Evolutionary conservation across 2,113 vertebrate genomes (phyloP).

Genomic region (Nibea coibor): DNA sequence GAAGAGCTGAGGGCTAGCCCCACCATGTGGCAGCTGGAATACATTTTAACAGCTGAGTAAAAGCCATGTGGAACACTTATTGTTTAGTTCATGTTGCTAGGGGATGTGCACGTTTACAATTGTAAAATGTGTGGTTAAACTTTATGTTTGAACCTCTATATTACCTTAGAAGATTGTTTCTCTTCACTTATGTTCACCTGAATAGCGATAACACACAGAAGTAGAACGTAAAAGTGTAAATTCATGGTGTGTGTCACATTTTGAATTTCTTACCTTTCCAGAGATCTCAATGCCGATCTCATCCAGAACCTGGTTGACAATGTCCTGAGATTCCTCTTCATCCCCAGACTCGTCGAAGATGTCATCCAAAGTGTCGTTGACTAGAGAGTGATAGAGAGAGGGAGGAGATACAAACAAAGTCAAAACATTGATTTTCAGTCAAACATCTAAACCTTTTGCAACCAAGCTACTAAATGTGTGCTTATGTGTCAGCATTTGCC

Average conservation of each 20-base stretch:
- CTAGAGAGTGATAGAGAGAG: slow-evolving; percentile 55
- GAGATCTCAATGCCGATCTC: slow-evolving; percentile 99
- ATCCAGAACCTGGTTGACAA: slow-evolving; percentile 97
- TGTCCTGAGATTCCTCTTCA: slow-evolving; percentile 97
- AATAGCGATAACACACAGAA: neutral
- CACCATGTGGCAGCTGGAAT: slow-evolving; percentile 74
- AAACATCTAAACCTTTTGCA: neutral
- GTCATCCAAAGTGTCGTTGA: slow-evolving; percentile 96
- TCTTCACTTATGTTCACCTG: neutral
- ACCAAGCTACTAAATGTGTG: neutral
- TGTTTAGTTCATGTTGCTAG: slow-evolving; percentile 8
- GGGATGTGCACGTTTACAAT: neutral
- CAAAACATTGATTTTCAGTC: slow-evolving; percentile 23
- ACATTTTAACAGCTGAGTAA: slow-evolving; percentile 48
- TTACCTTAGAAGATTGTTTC: too few species aligned
- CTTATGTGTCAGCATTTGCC: neutral
- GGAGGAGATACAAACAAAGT: neutral
- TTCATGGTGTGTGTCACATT: neutral
- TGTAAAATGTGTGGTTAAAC: slow-evolving; percentile 1
- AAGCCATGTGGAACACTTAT: slow-evolving; percentile 46
- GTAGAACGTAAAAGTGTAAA: neutral
- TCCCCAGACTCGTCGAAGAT: slow-evolving; percentile 97
- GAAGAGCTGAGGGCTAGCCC: slow-evolving; percentile 71
- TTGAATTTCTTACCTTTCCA: slow-evolving; percentile 87
- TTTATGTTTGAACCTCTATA: neutral